Evolutionary conservation across 1,140 invertebrate species (phyloP), one percentile per base, ranked within the genome.

Genomic region (Euwallacea similis): DNA sequence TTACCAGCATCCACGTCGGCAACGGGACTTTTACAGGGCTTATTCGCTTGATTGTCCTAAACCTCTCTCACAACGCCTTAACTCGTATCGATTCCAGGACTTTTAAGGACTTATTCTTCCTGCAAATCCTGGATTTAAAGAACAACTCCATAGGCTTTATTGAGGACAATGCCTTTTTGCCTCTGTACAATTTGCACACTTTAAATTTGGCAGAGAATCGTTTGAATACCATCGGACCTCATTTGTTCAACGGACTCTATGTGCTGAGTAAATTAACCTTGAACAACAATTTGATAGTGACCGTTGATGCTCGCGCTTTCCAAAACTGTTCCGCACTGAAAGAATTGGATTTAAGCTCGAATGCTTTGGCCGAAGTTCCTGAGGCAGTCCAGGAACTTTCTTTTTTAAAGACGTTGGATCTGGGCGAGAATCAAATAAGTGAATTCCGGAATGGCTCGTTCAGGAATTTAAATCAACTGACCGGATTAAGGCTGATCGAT

Each of bases 241-340:
- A 90, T 66, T 85, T 94, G 50, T 93, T 96, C 81, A 93, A 94
- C 80, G 93, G 93, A 0, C 83, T 95, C 15, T 93, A 91, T 81
- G 91, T 94, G 13, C 82, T 96, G 7, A 93, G 88, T 75, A 92
- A 93, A 80, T 83, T 96, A 11, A 93, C 90, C 8, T 83, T 96
- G 0, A 94, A 94, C 76, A 91, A 92, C 73, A 96, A 96, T 84
- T 83, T 90, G 65, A 88, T 97, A 11, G 87, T 89, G n/a, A 88
- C 84, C 72, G 87, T 96, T 69, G 91, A 95, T 80, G 83, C 87
- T 9, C 88, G 91, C 74, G 90, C 95, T n/a, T 96, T 96, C 78
- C 89, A 89, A 82, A 98, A 95, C 82, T 93, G 93, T 78, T 94
- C 93, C 6, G 92, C 92, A 75, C 83, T 97, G n/a, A 93, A 93